Base-by-base conservation (phyloP, 2,888 invertebrate genomes). In the Podotricha telesiphe region DNA sequence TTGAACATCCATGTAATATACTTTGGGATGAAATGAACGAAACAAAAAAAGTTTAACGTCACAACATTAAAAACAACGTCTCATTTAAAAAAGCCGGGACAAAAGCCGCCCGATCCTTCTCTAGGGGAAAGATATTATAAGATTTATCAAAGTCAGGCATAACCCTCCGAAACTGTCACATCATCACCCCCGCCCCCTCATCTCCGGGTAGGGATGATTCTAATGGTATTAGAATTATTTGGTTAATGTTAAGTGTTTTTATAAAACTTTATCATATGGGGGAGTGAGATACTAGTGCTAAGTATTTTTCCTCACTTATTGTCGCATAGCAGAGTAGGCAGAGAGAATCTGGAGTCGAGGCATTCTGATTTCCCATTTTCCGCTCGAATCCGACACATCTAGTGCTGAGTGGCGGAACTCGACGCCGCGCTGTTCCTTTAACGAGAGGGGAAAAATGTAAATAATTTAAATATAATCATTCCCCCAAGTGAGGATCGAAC, bases 141-240 rank as follows among this genome's bases (percentile, higher is more conserved):
- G 72, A 77, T 76, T 72, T 73, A 76, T 77, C 74, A 77, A 77
- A 76, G 74, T 75, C 75, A 70, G 68, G 65, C 53, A 68, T 56
- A 56, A 17, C 63, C 47, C 63, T 47, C 55, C 62, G 67, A 67
- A 68, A 69, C 68, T 67, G 74, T 73, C 73, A 67, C 70, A 65
- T 74, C 73, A 73, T 73, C 73, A 70, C 61, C 51, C 50, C 34
- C 5, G 20, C 11, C 50, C 22, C 45, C 59, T n/a, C 28, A n/a
- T n/a, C 42, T n/a, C 22, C 11, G 7, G n/a, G 0, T 10, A 8
- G 28, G 59, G n/a, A n/a, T n/a, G 8, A 53, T 53, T 53, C n/a
- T 59, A 59, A 59, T 59, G 45, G 6, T 28, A 37, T 55, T 37
- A 37, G 34, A 45, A 22, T 59, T 59, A 45, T 59, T 22, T 45